Evolutionary conservation across 2,888 invertebrate genomes (phyloP), one percentile per base, ranked within the genome.

Genomic region (Pinctada fucata): DNA sequence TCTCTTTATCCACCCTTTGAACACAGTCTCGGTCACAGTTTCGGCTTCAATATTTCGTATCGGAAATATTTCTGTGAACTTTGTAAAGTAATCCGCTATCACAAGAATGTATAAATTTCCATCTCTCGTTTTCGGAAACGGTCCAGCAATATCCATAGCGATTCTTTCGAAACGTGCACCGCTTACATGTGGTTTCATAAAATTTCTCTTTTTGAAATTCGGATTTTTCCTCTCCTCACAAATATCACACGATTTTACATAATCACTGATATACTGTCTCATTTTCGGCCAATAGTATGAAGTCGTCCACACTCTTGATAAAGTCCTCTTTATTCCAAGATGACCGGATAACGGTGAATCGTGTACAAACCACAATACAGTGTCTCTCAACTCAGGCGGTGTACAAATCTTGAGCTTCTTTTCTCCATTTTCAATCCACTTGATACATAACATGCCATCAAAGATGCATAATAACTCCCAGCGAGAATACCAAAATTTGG

Each of bases 161-260:
- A 31, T 66, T 63, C 78, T 45, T 50, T 78, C 73, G 5, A 73
- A 73, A 31, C 50, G 67, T 6, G 10, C 73, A 5, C 73, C 78
- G 3, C 63, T 66, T 16, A 78, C 63, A 68, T 73, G 16, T 48
- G 58, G 64, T 49, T 78, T 72, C 68, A 78, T 48, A 13, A 2
- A 16, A 16, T 49, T 51, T 63, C 73, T n/a, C n/a, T n/a, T n/a
- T n/a, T n/a, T n/a, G n/a, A n/a, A n/a, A n/a, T n/a, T 51, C 52
- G 31, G 3, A 47, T 51, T 52, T 70, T 16, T 8, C 70, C 52
- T 47, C 69, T 48, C 5, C n/a, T n/a, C n/a, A n/a, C n/a, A n/a
- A n/a, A n/a, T n/a, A n/a, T n/a, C n/a, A n/a, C n/a, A n/a, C n/a
- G 47, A 31, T 51, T 16, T 70, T 0, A 70, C 70, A 3, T 70